phyloP scores from a whole-genome alignment of 2,888 invertebrate genomes.

The Apantesis nais region DNA sequence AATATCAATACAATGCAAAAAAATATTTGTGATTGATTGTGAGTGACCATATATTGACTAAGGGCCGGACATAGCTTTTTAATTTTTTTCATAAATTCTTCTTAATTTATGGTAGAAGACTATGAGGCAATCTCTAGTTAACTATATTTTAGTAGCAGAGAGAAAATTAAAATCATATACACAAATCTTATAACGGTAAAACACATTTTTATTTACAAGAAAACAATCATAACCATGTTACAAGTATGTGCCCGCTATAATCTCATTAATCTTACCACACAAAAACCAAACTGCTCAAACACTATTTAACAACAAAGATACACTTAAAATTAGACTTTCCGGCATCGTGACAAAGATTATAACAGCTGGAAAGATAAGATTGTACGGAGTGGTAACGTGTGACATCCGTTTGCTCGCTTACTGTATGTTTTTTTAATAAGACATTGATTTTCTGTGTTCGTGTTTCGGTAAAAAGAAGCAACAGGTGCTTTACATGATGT shows the following conservation, averaged over 20 bases:
- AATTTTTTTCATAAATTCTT: too few relatives aligned
- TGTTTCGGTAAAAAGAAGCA: conserved; percentile 24
- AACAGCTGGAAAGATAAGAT: conserved; percentile 47
- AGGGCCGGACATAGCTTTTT: too few relatives aligned
- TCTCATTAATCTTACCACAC: conserved; percentile 43
- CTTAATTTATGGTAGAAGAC: too few relatives aligned
- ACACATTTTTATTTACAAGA: not conserved
- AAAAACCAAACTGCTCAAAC: conserved; percentile 29
- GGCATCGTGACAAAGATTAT: conserved; percentile 59
- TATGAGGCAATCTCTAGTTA: too few relatives aligned
- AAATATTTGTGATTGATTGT: too few relatives aligned
- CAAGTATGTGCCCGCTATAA: conserved; percentile 20
- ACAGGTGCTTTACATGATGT: conserved; percentile 20
- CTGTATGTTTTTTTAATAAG: conserved; percentile 74
- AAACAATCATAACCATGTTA: not conserved
- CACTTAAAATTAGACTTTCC: conserved; percentile 70
- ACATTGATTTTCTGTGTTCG: conserved; percentile 67
- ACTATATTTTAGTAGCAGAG: too few relatives aligned
- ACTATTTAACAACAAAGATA: conserved; percentile 35
- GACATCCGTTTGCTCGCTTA: conserved; percentile 62
- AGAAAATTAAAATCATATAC: too few relatives aligned
- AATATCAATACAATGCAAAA: too few relatives aligned
- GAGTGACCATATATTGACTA: too few relatives aligned
- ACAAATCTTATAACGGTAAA: too few relatives aligned
- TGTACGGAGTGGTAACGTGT: conserved; percentile 57